Conservation (phyloP, 2,113 vertebrate species). For the Probosciger aterrimus region DNA sequence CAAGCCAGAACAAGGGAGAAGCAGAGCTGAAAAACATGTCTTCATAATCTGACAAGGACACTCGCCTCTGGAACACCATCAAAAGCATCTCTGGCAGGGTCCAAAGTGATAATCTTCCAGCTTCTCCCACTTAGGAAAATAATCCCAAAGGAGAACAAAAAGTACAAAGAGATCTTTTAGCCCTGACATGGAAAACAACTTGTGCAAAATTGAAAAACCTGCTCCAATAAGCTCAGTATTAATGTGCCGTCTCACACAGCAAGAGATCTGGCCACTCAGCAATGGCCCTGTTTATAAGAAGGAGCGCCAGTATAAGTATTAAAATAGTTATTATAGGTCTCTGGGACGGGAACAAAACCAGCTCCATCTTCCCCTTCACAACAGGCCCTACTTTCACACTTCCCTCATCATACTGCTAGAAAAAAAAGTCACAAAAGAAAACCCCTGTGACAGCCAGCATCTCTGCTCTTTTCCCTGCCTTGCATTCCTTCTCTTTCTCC, state of each 20-base stretch:
- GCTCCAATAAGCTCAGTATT: neutral
- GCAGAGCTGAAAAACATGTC: neutral
- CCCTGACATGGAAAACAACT: conserved; percentile 26
- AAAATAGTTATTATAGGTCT: neutral
- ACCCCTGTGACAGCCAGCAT: neutral
- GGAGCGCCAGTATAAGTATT: neutral
- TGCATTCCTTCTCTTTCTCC: neutral
- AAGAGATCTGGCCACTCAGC: conserved; percentile 17
- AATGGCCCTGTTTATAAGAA: neutral
- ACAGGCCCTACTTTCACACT: neutral
- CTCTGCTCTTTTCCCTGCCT: neutral
- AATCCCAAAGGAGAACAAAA: conserved; percentile 1
- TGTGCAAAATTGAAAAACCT: neutral
- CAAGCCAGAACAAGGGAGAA: neutral
- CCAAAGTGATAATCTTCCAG: neutral
- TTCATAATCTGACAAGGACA: neutral
- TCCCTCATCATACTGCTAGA: neutral
- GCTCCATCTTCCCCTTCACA: neutral
- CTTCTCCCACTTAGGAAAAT: neutral
- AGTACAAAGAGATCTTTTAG: neutral
- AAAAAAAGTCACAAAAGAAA: conserved; percentile 6
- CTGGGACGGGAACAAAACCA: neutral
- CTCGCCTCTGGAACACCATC: neutral
- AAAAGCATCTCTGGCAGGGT: neutral
- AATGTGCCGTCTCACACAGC: conserved; percentile 22